phyloP scores from a whole-genome alignment of 2,888 invertebrate species.

The Erpobdella octoculata region DNA sequence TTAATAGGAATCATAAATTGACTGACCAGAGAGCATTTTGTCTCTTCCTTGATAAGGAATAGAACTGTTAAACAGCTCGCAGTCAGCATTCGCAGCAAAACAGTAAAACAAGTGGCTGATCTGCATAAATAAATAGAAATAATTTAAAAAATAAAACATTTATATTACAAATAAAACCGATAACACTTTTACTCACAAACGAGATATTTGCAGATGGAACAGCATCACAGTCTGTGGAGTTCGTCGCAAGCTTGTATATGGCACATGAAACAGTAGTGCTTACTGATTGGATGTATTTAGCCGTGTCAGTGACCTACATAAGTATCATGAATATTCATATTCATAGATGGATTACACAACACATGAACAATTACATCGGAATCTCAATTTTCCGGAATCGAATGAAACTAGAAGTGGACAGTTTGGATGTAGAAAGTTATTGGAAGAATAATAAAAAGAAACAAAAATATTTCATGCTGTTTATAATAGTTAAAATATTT shows the following conservation, averaged over 20 bases:
- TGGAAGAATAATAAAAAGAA: too few species aligned
- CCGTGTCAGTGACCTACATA: background rate
- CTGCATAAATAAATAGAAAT: background rate
- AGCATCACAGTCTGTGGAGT: background rate
- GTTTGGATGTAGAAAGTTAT: too few species aligned
- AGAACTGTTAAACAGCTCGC: background rate
- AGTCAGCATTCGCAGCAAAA: background rate
- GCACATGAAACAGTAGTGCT: background rate
- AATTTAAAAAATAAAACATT: background rate
- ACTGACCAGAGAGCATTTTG: too few species aligned
- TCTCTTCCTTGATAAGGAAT: too few species aligned
- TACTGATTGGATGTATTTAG: background rate
- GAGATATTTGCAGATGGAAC: background rate
- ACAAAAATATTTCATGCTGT: too few species aligned
- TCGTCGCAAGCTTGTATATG: background rate
- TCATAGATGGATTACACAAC: background rate
- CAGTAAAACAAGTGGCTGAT: background rate
- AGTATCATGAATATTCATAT: background rate
- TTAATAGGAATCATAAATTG: too few species aligned
- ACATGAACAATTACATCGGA: too few species aligned
- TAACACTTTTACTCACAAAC: background rate
- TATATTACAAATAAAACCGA: background rate
- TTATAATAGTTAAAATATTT: too few species aligned
- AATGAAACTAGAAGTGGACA: too few species aligned
- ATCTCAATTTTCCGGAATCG: too few species aligned